A percentile compares a stretch with the other conserved stretches of the same genome.
phyloP scores from a whole-genome alignment of 92 coral and sea anemone species.

The Actinostola sp. region DNA sequence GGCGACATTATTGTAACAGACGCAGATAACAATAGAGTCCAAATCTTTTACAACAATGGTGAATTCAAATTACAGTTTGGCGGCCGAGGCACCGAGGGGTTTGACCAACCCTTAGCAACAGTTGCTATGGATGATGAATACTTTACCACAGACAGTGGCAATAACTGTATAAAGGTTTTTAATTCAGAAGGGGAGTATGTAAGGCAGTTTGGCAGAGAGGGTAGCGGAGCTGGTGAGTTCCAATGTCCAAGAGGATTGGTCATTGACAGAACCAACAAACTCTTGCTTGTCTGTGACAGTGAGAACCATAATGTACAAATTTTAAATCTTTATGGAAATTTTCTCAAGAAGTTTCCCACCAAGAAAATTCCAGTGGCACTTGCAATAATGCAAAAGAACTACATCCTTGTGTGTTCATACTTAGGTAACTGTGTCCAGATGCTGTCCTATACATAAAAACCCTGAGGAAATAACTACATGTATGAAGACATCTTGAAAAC shows the following conservation, averaged over 20 bases:
- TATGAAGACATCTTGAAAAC: no score
- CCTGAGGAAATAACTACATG: no score
- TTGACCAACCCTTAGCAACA: conserved; percentile 74
- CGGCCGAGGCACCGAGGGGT: conserved; percentile 76
- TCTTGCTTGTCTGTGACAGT: conserved; percentile 79
- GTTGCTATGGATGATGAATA: conserved; percentile 70
- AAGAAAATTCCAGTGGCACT: conserved; percentile 83
- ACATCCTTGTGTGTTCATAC: conserved; percentile 76
- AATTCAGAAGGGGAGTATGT: conserved; percentile 73
- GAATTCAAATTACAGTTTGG: conserved; percentile 76
- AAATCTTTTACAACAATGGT: conserved; percentile 73
- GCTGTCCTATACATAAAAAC: conserved; percentile 57
- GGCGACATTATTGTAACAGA: conserved; percentile 78
- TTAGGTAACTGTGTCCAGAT: conserved; percentile 74
- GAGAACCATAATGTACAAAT: conserved; percentile 70
- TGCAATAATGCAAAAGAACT: conserved; percentile 50
- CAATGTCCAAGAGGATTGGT: conserved; percentile 81
- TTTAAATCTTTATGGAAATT: conserved; percentile 65
- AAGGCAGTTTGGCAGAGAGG: conserved; percentile 87
- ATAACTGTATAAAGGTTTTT: conserved; percentile 79
- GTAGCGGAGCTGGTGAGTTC: conserved; percentile 72
- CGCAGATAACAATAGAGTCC: conserved; percentile 83
- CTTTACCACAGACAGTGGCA: conserved; percentile 74
- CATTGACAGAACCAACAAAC: conserved; percentile 59
- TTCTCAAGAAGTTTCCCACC: conserved; percentile 64